Evolutionary conservation across 2,888 invertebrate genomes (phyloP).

Genomic region (Calliopum simillimum): DNA sequence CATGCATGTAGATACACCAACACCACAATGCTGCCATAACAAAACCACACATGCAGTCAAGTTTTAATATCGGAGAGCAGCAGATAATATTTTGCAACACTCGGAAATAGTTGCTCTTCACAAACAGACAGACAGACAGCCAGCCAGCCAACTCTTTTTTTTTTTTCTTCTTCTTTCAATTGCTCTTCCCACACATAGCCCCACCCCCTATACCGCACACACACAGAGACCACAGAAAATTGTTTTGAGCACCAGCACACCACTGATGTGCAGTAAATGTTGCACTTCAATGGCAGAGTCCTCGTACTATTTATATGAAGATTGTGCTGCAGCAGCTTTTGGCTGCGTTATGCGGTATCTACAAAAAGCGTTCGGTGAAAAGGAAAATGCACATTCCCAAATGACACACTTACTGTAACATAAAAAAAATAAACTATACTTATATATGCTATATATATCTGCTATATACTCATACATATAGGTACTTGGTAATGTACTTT

Average conservation of each 20-base stretch:
- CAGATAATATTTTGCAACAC: slow-evolving; percentile 28
- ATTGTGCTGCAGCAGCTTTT: background rate
- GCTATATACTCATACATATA: too few relatives aligned
- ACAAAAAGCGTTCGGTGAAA: background rate
- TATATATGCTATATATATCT: background rate
- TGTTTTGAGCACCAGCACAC: background rate
- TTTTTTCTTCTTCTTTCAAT: background rate
- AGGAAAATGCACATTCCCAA: background rate
- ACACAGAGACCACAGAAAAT: background rate
- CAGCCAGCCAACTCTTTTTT: slow-evolving; percentile 1
- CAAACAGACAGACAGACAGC: background rate
- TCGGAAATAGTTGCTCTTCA: slow-evolving; percentile 12
- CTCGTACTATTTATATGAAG: background rate
- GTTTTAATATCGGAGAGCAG: slow-evolving; percentile 17
- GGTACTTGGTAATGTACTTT: too few relatives aligned
- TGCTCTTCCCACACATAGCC: background rate
- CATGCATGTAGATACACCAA: background rate
- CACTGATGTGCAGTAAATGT: background rate
- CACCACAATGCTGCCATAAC: slow-evolving; percentile 3
- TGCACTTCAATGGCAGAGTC: background rate
- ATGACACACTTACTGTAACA: slow-evolving; percentile 3
- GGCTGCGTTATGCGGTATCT: background rate
- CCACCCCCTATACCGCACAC: background rate
- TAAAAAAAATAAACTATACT: background rate
- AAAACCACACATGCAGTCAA: slow-evolving; percentile 20